Percentiles rank a stretch among this genome's conserved stretches.
These are phyloP conservation scores for Tubulanus polymorphus DNA, from an alignment of 2,888 invertebrate species.

Conservation along the genomic window DNA sequence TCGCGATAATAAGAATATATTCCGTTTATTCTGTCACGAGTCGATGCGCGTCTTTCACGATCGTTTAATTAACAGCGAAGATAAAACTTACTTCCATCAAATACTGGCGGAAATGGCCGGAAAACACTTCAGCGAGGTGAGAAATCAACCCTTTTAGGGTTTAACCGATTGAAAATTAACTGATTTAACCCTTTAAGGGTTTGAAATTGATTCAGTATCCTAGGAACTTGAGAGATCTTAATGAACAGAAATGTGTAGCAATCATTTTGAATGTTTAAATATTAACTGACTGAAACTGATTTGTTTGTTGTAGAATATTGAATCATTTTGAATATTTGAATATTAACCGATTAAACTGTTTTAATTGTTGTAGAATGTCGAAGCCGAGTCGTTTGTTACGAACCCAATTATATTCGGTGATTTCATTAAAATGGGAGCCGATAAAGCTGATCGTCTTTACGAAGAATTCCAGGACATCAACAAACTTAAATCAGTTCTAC, in stretches of 20 bases:
- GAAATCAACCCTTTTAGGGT: too few species aligned
- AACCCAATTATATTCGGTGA: conserved; percentile 72
- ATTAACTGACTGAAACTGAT: too few species aligned
- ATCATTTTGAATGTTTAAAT: too few species aligned
- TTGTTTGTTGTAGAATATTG: too few species aligned
- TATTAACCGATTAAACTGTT: too few species aligned
- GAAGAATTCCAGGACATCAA: conserved; percentile 74
- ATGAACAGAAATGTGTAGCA: too few species aligned
- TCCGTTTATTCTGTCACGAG: conserved; percentile 53
- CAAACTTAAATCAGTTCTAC: conserved; percentile 68
- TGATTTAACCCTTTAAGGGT: too few species aligned
- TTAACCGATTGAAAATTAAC: too few species aligned
- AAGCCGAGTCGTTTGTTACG: conserved; percentile 42
- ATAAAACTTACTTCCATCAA: conserved; percentile 49
- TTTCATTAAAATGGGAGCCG: conserved; percentile 72
- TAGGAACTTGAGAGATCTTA: too few species aligned
- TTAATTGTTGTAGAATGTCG: conserved; percentile 33
- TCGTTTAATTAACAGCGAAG: conserved; percentile 51
- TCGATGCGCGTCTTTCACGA: conserved; percentile 54
- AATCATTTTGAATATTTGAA: too few species aligned
- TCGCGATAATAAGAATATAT: conserved; percentile 46
- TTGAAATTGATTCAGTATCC: too few species aligned
- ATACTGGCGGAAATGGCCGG: conserved; percentile 51
- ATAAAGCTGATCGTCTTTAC: conserved; percentile 71
- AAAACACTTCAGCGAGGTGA: conserved; percentile 52